Percentiles rank a stretch among this genome's conserved stretches.
These are phyloP conservation scores for Drosophila parthenogenetica DNA, from an alignment of 2,888 invertebrate species.

Conservation along the genomic window DNA sequence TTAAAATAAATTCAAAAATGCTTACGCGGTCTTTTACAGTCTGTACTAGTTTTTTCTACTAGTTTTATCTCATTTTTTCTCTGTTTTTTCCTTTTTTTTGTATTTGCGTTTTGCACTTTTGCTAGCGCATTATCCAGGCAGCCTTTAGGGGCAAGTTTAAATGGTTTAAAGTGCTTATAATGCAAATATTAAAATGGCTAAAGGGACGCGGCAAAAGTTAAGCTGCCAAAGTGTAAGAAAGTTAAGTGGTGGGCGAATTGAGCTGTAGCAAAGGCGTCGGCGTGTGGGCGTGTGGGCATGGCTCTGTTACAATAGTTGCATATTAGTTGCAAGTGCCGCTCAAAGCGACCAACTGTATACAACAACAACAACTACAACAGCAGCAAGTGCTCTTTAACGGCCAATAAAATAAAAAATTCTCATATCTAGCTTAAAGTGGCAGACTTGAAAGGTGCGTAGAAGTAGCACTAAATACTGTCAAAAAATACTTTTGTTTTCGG, in stretches of 20 bases:
- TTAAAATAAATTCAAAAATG: too few species aligned
- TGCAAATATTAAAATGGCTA: conserved; percentile 71
- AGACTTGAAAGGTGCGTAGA: too few species aligned
- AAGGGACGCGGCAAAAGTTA: conserved; percentile 65
- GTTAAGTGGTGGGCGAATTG: conserved; percentile 33
- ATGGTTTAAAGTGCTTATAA: conserved; percentile 77
- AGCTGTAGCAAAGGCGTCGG: background rate
- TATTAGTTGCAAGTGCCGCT: conserved; percentile 60
- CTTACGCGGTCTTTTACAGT: too few species aligned
- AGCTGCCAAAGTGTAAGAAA: conserved; percentile 66
- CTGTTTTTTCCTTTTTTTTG: conserved; percentile 16
- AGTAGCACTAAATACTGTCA: too few species aligned
- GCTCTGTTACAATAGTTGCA: conserved; percentile 50
- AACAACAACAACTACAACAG: conserved; percentile 11
- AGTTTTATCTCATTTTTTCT: too few species aligned
- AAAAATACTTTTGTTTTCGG: too few species aligned
- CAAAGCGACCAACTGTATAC: conserved; percentile 30
- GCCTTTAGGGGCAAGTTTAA: conserved; percentile 68
- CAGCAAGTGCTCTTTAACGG: conserved; percentile 37
- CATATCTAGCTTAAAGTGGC: background rate
- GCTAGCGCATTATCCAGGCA: conserved; percentile 58
- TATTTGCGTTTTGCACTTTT: conserved; percentile 49
- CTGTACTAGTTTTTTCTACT: background rate
- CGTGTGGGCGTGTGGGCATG: background rate
- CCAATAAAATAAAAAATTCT: conserved; percentile 51